Base-by-base conservation (phyloP, 1,140 invertebrate genomes). In the Arion vulgaris region DNA sequence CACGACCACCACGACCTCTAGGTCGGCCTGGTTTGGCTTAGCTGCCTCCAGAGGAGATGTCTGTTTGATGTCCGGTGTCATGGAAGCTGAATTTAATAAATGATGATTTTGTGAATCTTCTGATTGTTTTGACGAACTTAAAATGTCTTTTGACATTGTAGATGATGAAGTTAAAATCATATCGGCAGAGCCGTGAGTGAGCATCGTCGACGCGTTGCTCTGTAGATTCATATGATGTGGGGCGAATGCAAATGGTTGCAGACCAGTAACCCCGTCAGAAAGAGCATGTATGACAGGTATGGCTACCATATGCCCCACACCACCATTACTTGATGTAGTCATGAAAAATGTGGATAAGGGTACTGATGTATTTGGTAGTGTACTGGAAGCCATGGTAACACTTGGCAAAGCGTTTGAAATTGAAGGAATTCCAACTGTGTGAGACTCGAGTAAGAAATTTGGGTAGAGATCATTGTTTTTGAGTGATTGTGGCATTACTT, bases 261-360 rank as follows among this genome's bases (percentile, higher is more conserved):
- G 51, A 2, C 69, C 45, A 5, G 78, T 66, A 5, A 79, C 26
- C 11, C 68, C 68, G 15, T 83, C 75, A 4, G 82, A 74, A 32
- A 81, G 79, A 0, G 77, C 57, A n/a, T 83, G 84, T 0, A 85
- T 71, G 15, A 85, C 13, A 0, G 84, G 84, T 39, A 85, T 81
- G n/a, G 84, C 84, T 0, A 85, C 81, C 51, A 85, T 34, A 32
- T 69, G 45, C 4, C 41, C 34, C 0, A 81, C 49, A 7, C 68
- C 80, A 9, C 53, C 41, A 41, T 49, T 57, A 1, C 79, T 62
- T 34, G 83, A 38, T 26, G 74, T 51, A 5, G 80, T 36, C 72
- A 85, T 77, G 41, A 85, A 80, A 13, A 76, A 77, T 34, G 78
- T 51, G 38, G 81, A 28, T 71, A 81, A 26, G 7, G 76, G 51